Evolutionary conservation across 2,888 invertebrate species (phyloP), one percentile per base, ranked within the genome.

Genomic region (Cryptocephalus moraei): DNA sequence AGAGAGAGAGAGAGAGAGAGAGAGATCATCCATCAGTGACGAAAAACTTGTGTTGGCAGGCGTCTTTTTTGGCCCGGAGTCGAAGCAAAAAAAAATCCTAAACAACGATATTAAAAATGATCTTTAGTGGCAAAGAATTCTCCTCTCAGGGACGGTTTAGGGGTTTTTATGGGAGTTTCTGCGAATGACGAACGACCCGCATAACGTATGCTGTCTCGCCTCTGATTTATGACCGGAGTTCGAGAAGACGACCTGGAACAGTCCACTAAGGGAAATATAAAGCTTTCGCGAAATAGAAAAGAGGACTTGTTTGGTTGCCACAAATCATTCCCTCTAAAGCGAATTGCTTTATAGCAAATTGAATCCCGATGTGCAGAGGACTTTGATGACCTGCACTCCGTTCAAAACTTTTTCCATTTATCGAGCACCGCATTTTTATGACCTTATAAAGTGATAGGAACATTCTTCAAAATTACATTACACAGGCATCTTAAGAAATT

Each of bases 221-320:
- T 49, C 58, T 69, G 69, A 69, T 69, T 68, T 69, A 69, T 64
- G 58, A 53, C 54, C 56, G 43, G 55, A 59, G 56, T 57, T 60
- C 57, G 55, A 49, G 50, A 61, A 58, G 59, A 59, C 59, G 61
- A 58, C 59, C 59, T 56, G 60, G 51, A 59, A 57, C 57, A 56
- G 60, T 61, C 62, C 56, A 58, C 61, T 63, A 65, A 67, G 63
- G 64, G 65, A 68, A 66, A 68, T 67, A 68, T 68, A 67, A 64
- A 62, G 67, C 63, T n/a, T 22, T 34, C 61, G 62, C 62, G 60
- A 68, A 69, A 69, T 70, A 69, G 70, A 70, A 69, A 68, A 69
- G 66, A 57, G 64, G 64, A 68, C 66, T 68, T 68, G 66, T 67
- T 69, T 66, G 65, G 65, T 62, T 62, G 58, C 66, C 63, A 69